These are phyloP conservation scores for Hylomyscus alleni DNA, from an alignment of 2,797 vertebrate genomes.

Conservation along the genomic window DNA sequence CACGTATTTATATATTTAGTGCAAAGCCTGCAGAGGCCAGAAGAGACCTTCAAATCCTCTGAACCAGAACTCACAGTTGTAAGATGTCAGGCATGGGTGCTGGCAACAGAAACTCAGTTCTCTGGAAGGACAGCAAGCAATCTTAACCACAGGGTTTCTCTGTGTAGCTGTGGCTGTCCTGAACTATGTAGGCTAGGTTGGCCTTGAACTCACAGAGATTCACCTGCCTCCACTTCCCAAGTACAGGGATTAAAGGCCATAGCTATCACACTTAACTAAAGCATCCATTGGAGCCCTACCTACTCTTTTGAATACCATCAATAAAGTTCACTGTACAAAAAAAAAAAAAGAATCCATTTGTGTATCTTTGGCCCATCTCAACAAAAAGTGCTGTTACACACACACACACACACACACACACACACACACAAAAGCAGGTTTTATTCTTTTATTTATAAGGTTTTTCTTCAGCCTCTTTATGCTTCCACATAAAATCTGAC, in stretches of 20 bases:
- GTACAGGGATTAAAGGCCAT: not conserved
- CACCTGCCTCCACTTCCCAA: not conserved
- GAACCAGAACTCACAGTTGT: not conserved
- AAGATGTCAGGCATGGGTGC: not conserved
- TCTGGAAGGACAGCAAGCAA: not conserved
- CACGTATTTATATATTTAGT: not conserved
- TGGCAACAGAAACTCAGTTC: too few relatives aligned
- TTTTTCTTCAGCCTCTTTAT: constrained; percentile 17
- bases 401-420: not conserved
- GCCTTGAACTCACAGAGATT: not conserved
- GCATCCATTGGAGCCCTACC: too few relatives aligned
- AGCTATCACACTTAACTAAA: not conserved
- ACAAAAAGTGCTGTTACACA: not conserved
- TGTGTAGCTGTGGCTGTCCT: not conserved
- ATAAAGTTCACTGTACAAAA: too few relatives aligned
- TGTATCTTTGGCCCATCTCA: not conserved
- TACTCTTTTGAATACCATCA: too few relatives aligned
- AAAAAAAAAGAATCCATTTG: too few relatives aligned
- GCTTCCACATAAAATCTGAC: not conserved
- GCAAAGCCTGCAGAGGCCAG: not conserved
- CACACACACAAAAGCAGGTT: not conserved
- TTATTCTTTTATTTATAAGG: constrained; percentile 48
- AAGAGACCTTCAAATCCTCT: not conserved
- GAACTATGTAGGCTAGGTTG: not conserved
- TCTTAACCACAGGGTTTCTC: not conserved